Evolutionary conservation across 2,797 vertebrate species (phyloP).

Genomic region (Pantherophis vulpinus): DNA sequence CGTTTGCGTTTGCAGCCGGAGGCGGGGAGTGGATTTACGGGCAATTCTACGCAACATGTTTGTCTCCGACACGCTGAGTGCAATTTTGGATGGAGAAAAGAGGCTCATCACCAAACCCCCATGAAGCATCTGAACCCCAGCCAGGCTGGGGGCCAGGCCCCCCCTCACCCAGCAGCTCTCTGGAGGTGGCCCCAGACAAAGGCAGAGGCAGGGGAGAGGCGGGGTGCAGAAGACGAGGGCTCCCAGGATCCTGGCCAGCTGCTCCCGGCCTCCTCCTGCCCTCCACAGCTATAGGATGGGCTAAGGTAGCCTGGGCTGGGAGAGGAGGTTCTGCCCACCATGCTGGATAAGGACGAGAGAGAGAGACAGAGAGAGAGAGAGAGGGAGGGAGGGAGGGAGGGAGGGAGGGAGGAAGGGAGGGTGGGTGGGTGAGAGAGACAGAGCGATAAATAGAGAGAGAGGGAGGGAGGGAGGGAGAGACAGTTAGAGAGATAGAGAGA

Average conservation of each 20-base stretch:
- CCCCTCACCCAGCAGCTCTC: neutral
- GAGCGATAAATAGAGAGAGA: neutral
- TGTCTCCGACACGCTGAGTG: neutral
- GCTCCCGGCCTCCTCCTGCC: neutral
- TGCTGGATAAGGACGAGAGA: neutral
- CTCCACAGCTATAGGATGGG: neutral
- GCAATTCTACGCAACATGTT: neutral
- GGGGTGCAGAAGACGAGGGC: fast-evolving
- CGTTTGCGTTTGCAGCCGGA: neutral
- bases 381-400: neutral
- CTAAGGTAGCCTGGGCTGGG: neutral
- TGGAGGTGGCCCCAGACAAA: neutral
- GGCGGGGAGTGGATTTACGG: neutral
- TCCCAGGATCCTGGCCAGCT: neutral
- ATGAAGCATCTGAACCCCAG: neutral
- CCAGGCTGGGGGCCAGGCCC: neutral
- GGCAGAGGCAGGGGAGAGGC: neutral
- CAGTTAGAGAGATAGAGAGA: too few species aligned
- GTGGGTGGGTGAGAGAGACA: neutral
- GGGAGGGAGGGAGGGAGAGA: too few species aligned
- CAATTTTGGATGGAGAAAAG: neutral
- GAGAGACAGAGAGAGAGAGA: too few species aligned
- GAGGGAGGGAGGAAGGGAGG: neutral
- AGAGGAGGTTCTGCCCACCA: neutral
- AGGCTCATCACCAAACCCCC: neutral